Conservation (phyloP, 2,797 vertebrate species). For the Gila robusta region DNA sequence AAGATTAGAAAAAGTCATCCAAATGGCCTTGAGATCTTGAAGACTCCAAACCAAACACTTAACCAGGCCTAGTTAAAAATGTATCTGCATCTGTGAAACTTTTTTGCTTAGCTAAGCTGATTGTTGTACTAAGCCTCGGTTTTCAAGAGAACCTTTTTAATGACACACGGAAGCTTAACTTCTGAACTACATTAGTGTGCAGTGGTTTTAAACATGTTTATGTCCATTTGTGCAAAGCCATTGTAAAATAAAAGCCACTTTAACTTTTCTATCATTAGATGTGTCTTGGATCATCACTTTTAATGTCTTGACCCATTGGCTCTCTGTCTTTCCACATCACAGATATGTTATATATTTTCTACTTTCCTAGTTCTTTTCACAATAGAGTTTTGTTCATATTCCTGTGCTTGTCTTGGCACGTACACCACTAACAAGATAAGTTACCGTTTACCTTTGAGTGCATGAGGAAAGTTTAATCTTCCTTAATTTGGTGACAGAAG, state of each 20-base stretch:
- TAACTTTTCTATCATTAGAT: background rate
- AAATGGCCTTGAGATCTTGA: background rate
- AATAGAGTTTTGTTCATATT: background rate
- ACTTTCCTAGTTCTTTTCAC: background rate
- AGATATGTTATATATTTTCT: background rate
- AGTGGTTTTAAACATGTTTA: background rate
- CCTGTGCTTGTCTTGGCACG: background rate
- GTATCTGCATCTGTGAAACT: background rate
- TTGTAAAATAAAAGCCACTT: background rate
- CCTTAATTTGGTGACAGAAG: conserved; percentile 21
- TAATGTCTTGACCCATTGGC: background rate
- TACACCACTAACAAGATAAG: conserved; percentile 14
- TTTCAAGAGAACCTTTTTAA: conserved; percentile 11
- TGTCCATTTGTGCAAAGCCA: background rate
- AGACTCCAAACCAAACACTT: background rate
- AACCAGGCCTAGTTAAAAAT: background rate
- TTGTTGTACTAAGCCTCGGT: background rate
- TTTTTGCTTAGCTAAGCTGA: conserved; percentile 13
- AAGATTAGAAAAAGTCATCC: background rate
- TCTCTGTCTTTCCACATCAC: background rate
- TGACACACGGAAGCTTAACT: conserved; percentile 19
- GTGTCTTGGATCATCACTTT: background rate
- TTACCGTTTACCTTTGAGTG: conserved; percentile 6
- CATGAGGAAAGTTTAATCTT: conserved; percentile 7
- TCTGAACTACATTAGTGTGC: background rate